Conservation (phyloP, 2,888 invertebrate genomes). For the Sympetrum striolatum region DNA sequence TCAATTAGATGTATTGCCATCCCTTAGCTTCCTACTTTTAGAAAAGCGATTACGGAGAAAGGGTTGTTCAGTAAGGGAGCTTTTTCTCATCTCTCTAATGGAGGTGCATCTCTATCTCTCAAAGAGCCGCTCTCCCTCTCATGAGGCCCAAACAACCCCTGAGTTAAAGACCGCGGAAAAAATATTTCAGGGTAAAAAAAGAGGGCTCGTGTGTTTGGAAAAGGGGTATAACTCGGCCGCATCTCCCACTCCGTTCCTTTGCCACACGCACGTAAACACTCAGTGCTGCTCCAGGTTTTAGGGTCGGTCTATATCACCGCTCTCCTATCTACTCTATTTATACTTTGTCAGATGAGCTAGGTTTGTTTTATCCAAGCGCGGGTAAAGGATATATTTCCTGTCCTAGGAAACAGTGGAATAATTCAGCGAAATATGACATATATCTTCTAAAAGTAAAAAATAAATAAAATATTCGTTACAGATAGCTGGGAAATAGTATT, state of each 20-base stretch:
- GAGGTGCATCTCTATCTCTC: background rate
- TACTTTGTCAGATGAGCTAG: background rate
- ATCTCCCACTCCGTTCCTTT: background rate
- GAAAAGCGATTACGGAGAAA: too few relatives aligned
- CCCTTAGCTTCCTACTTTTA: too few relatives aligned
- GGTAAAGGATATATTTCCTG: too few relatives aligned
- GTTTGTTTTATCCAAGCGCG: too few relatives aligned
- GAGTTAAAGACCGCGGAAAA: background rate
- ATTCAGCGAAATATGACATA: too few relatives aligned
- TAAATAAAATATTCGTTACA: too few relatives aligned
- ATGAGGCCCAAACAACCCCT: background rate
- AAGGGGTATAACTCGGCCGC: background rate
- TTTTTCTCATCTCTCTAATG: too few relatives aligned
- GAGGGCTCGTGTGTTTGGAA: background rate
- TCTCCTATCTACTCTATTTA: background rate
- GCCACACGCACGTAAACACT: slow-evolving; percentile 6
- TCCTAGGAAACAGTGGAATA: too few relatives aligned
- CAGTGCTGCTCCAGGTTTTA: background rate
- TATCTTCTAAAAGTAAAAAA: too few relatives aligned
- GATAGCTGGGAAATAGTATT: too few relatives aligned
- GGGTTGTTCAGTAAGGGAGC: too few relatives aligned
- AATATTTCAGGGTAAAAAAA: background rate
- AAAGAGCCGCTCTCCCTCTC: background rate
- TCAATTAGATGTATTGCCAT: too few relatives aligned
- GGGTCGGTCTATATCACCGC: background rate